Evolutionary conservation across 1,140 invertebrate species (phyloP), one percentile per base, ranked within the genome.

Genomic region (Chrysopa pallens): DNA sequence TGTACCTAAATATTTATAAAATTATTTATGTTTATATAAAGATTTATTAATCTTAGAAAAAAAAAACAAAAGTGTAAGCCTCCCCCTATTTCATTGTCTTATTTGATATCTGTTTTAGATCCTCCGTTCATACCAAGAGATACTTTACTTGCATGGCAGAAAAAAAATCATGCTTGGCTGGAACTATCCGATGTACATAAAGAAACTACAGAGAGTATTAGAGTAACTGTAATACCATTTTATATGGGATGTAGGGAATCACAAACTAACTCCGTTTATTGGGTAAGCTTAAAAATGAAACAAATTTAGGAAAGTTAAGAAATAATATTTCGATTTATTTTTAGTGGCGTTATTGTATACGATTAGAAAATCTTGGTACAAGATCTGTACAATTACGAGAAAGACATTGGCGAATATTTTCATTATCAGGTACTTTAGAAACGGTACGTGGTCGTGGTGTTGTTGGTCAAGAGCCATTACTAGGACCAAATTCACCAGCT

Each of bases 141-240:
- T 55, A 94, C 90, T 0, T 64, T 98, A 2, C 71, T 78, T 52
- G 85, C 89, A 1, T 97, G 92, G 91, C 91, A 96, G 62, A 88
- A 95, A 53, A 93, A 92, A 57, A 96, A 96, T 67, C 89, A 96
- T 64, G 89, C 91, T 0, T 96, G 91, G 91, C 59, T 97, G 33
- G 88, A 96, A 57, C 64, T 97, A 38, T 92, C 89, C 29, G 90
- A 96, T 67, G 92, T 98, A n/a, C 90, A 96, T 59, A 86, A 90
- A 57, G 90, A 97, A 68, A 97, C 90, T 0, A 97, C 93, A 0
- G 90, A 97, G 63, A 84, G 86, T 60, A 80, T 97, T 48, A 68
- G 92, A 13, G 81, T 98, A 6, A 98, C 93, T 8, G 93, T 96
- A 4, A 97, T 95, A 60, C 93, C 93, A 4, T 97, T 97, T 64